Conservation (phyloP, 2,113 vertebrate genomes). For the Proterorhinus semilunaris region DNA sequence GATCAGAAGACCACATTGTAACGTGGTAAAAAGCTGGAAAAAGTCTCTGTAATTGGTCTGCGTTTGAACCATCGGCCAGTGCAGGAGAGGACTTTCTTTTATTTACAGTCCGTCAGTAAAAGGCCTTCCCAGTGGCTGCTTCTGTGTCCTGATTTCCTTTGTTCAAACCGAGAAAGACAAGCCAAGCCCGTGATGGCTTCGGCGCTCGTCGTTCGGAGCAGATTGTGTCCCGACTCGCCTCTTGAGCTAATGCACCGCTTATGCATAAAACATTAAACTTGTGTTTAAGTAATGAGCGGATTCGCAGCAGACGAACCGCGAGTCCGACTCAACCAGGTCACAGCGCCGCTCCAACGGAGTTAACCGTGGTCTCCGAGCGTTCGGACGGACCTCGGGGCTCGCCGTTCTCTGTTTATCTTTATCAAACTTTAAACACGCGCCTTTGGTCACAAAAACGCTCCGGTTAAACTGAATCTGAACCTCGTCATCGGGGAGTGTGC, state of each 20-base stretch:
- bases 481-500: background rate
- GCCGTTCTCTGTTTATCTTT: background rate
- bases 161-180: no score
- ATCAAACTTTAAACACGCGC: background rate
- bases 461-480: background rate
- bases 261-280: background rate
- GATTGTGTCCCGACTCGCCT: background rate
- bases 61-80: no score
- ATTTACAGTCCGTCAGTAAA: no score
- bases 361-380: background rate
- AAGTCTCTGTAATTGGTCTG: no score
- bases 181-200: no score
- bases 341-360: background rate
- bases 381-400: background rate
- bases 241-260: background rate
- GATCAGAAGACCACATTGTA: no score
- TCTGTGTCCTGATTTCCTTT: no score
- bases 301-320: background rate
- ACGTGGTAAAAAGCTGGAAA: no score
- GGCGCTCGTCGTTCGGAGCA: background rate
- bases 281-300: constrained; percentile 8
- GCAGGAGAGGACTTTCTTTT: no score
- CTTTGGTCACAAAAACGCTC: background rate
- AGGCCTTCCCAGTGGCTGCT: no score
- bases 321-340: constrained; percentile 2